Percentiles rank a stretch among this genome's conserved stretches.
Conservation (phyloP, 2,888 invertebrate genomes). For the Ormyrus labotus region DNA sequence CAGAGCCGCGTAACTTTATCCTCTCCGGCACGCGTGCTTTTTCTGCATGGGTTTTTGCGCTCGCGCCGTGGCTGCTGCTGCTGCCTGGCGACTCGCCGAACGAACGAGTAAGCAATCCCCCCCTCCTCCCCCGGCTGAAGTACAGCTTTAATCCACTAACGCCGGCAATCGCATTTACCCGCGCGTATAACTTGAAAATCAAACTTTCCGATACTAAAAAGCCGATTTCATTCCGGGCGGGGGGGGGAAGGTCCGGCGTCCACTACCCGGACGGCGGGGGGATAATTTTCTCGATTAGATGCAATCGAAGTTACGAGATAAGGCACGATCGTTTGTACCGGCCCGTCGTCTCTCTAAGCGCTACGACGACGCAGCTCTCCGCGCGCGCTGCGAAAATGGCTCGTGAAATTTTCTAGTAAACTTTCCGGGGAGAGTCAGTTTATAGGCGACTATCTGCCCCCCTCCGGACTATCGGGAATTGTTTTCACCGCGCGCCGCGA, state of each 20-base stretch:
- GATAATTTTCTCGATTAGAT: constrained; percentile 43
- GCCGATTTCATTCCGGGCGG: background rate
- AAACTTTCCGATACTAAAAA: constrained; percentile 38
- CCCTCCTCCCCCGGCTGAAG: constrained; percentile 36
- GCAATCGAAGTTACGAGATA: constrained; percentile 26
- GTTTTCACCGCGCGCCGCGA: too few species aligned
- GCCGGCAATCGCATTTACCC: constrained; percentile 59
- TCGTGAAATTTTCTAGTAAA: background rate
- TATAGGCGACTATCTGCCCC: too few species aligned
- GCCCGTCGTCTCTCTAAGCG: too few species aligned
- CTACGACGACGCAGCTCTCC: background rate
- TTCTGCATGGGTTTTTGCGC: constrained; percentile 62
- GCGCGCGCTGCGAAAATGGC: constrained; percentile 4
- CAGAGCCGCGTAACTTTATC: constrained; percentile 63
- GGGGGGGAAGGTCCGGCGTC: background rate
- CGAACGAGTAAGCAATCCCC: background rate
- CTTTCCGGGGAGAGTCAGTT: too few species aligned
- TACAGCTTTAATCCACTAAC: constrained; percentile 71
- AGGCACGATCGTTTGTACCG: constrained; percentile 14
- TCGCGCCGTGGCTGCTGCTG: constrained; percentile 27
- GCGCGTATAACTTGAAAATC: constrained; percentile 38
- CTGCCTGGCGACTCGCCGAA: constrained; percentile 32
- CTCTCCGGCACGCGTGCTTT: constrained; percentile 59
- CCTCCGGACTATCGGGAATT: too few species aligned
- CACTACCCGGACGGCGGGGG: background rate